phyloP scores from a whole-genome alignment of 2,113 vertebrate genomes.

The Leptocoma aspasia region DNA sequence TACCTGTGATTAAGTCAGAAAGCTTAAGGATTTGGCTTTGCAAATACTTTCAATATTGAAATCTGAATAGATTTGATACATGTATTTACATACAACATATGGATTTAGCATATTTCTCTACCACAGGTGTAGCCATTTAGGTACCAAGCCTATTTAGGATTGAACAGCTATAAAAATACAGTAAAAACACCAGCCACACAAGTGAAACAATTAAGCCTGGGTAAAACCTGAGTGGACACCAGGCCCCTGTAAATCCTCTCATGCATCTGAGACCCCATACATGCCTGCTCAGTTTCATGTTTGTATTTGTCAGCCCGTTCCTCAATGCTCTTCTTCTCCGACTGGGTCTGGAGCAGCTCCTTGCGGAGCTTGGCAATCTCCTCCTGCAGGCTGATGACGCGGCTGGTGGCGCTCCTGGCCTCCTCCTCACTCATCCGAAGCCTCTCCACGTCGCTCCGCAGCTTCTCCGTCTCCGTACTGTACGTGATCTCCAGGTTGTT shows the following conservation, averaged over 20 bases:
- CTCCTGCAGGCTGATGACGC: slow-evolving; percentile 83
- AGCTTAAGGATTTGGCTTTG: neutral
- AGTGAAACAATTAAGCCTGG: neutral
- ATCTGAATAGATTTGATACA: neutral
- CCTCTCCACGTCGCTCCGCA: slow-evolving; percentile 82
- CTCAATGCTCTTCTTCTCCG: slow-evolving; percentile 92
- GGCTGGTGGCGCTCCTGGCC: slow-evolving; percentile 82
- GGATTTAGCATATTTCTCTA: neutral
- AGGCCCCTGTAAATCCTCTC: neutral
- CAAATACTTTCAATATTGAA: neutral
- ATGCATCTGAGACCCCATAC: neutral
- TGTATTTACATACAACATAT: neutral
- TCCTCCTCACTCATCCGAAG: slow-evolving; percentile 88
- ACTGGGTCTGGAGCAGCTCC: slow-evolving; percentile 84
- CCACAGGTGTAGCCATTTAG: neutral
- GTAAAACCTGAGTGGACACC: neutral
- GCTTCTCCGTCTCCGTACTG: slow-evolving; percentile 82
- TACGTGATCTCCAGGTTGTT: slow-evolving; percentile 78
- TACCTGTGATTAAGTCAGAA: neutral
- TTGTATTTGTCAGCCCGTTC: slow-evolving; percentile 88
- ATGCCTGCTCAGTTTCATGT: slow-evolving; percentile 88
- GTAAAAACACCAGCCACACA: neutral
- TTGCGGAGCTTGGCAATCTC: slow-evolving; percentile 87
- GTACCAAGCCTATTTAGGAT: neutral
- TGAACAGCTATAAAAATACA: neutral